Evolutionary conservation across 2,797 vertebrate genomes (phyloP).

Genomic region (Euthynnus affinis): DNA sequence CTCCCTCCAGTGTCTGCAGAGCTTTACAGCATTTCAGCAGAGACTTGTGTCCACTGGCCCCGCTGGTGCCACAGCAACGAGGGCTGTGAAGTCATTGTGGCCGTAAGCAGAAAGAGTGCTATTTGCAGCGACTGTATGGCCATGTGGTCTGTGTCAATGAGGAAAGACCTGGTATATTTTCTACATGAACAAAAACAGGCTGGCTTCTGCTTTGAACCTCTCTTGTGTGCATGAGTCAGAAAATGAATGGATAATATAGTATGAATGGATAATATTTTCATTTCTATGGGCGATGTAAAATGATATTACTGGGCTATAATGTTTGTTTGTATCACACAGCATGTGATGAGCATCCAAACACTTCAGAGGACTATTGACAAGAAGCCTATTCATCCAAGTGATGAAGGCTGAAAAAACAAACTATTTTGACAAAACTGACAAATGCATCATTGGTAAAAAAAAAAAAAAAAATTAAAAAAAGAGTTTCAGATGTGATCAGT

Average conservation of each 20-base stretch:
- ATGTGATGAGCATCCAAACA: conserved; percentile 13
- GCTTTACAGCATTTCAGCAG: conserved; percentile 46
- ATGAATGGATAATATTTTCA: neutral
- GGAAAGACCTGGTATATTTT: conserved; percentile 52
- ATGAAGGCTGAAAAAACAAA: conserved; percentile 1
- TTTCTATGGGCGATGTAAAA: neutral
- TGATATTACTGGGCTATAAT: neutral
- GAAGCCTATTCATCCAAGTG: conserved; percentile 11
- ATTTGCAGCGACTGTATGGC: conserved; percentile 40
- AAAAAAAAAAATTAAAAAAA: too few relatives aligned
- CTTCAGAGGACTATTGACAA: neutral
- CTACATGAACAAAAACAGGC: conserved; percentile 28
- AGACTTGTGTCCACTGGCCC: conserved; percentile 32
- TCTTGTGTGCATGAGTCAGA: neutral
- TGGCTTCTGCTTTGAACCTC: conserved; percentile 2
- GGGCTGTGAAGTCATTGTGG: conserved; percentile 57
- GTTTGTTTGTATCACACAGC: neutral
- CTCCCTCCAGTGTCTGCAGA: conserved; percentile 76
- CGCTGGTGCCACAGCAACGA: conserved; percentile 51
- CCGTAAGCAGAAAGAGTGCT: conserved; percentile 40
- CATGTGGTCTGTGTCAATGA: conserved; percentile 53
- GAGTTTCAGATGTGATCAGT: neutral
- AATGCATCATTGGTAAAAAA: too few relatives aligned
- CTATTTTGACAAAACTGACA: conserved; percentile 5
- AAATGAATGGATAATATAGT: neutral